Evolutionary conservation across 2,113 vertebrate genomes (phyloP).

Genomic region (Pao palembangensis): DNA sequence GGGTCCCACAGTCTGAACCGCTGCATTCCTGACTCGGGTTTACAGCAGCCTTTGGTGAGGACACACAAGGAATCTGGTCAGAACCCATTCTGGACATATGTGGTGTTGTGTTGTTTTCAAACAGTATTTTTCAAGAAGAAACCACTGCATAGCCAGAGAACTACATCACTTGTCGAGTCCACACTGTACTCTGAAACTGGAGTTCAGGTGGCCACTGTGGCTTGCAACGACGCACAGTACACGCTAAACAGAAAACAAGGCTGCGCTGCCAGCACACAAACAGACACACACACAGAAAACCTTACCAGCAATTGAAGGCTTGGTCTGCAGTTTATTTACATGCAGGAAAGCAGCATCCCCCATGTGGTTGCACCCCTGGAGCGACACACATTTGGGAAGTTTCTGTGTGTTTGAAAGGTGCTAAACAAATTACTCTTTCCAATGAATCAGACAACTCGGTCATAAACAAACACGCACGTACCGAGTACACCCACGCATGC

Average conservation of each 20-base stretch:
- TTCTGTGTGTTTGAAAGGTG: constrained; percentile 3
- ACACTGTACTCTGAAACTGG: constrained; percentile 11
- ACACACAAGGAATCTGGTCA: constrained; percentile 34
- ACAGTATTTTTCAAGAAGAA: constrained; percentile 52
- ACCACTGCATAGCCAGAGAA: constrained; percentile 44
- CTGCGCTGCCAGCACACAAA: neutral
- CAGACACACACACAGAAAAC: too few relatives aligned
- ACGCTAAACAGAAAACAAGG: constrained; percentile 2
- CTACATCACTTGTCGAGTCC: constrained; percentile 37
- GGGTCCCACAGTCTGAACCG: constrained; percentile 39
- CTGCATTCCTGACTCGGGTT: constrained; percentile 43
- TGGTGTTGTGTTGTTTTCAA: constrained; percentile 25
- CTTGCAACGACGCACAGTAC: neutral
- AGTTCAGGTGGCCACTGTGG: constrained; percentile 4
- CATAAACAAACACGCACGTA: constrained; percentile 18
- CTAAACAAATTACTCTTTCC: neutral
- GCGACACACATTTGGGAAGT: neutral
- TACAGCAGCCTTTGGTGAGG: constrained; percentile 32
- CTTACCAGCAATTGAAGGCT: too few relatives aligned
- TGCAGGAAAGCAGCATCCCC: neutral
- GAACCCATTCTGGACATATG: constrained; percentile 7
- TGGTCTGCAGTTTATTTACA: neutral
- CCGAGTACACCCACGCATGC: neutral
- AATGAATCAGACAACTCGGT: neutral
- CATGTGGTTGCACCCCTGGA: neutral